Evolutionary conservation across 2,797 vertebrate genomes (phyloP), one percentile per base, ranked within the genome.

Genomic region (Enteromius anoplus): DNA sequence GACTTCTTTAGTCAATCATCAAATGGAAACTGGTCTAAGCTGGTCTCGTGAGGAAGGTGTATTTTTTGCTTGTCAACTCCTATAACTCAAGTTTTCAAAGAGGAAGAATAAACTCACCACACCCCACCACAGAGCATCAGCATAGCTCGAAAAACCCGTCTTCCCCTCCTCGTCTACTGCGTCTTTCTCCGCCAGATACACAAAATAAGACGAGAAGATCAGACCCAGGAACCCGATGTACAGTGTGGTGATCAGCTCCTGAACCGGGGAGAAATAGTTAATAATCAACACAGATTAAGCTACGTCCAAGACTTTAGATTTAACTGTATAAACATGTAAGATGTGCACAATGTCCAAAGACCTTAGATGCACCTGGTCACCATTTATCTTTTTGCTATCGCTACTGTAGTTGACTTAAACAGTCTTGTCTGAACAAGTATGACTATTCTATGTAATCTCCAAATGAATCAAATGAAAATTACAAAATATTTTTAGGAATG

Each of bases 121-220:
- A 0, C 97, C 96, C 96, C 96, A 98, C 96, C 96, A 97, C 66
- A 97, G 93, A 32, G 96, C 96, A 91, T 98, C 97, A 1, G 96
- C 96, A 0, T 97, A 97, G 91, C 92, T 97, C 78, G 96, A 96
- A 89, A 98, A 97, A 26, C 94, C 96, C 0, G 96, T 96, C 89
- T 94, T 97, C 55, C 96, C 96, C 65, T 96, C 93, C 82, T 96
- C 96, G 83, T 97, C 96, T 68, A 96, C 94, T 0, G 96, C 94
- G 80, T 98, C 96, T 85, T 98, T 98, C 91, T 97, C 96, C 12
- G 96, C 96, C 92, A 97, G 91, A 90, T 97, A 97, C 78, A 97
- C 96, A 88, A 97, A 97, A 91, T 97, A 98, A 9, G 97, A 98
- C 17, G 96, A 97, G 89, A 97, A 98, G 86, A 98, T 97, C 71